A percentile compares a stretch with the other conserved stretches of the same genome.
Evolutionary conservation across 2,113 vertebrate genomes (phyloP).

Genomic region (Panthera tigris): DNA sequence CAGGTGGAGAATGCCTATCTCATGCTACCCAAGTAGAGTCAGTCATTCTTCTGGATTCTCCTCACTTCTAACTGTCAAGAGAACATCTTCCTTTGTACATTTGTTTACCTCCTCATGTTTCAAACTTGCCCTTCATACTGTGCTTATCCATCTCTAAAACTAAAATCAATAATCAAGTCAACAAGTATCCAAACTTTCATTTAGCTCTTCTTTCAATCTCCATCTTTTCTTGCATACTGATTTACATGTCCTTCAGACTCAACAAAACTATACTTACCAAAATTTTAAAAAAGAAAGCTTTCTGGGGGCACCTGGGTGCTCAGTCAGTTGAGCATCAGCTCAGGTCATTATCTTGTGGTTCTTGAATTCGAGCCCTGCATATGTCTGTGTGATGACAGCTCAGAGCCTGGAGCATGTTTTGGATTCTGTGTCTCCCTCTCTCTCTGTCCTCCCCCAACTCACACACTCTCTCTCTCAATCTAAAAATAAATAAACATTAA

Average conservation of each 20-base stretch:
- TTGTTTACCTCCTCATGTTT: not conserved
- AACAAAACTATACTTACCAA: not conserved
- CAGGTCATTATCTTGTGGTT: too few relatives aligned
- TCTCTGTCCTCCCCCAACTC: too few relatives aligned
- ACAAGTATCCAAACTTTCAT: not conserved
- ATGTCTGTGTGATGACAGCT: too few relatives aligned
- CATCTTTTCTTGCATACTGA: not conserved
- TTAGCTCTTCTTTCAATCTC: not conserved
- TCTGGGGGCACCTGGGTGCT: too few relatives aligned
- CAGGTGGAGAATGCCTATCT: not conserved
- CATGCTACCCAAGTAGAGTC: not conserved
- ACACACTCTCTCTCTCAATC: too few relatives aligned
- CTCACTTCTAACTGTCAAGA: not conserved
- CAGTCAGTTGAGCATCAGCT: too few relatives aligned
- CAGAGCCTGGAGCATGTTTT: too few relatives aligned
- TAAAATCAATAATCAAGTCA: not conserved
- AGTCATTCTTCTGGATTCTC: not conserved
- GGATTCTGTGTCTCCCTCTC: too few relatives aligned
- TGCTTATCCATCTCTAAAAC: not conserved
- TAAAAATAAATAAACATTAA: too few relatives aligned
- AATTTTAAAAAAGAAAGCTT: not conserved
- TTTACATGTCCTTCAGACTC: rapidly evolving
- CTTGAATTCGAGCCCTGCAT: too few relatives aligned
- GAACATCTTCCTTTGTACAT: not conserved
- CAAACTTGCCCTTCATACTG: not conserved